These are phyloP conservation scores for Xylocampa areola DNA, from an alignment of 2,888 invertebrate species.

Conservation along the genomic window DNA sequence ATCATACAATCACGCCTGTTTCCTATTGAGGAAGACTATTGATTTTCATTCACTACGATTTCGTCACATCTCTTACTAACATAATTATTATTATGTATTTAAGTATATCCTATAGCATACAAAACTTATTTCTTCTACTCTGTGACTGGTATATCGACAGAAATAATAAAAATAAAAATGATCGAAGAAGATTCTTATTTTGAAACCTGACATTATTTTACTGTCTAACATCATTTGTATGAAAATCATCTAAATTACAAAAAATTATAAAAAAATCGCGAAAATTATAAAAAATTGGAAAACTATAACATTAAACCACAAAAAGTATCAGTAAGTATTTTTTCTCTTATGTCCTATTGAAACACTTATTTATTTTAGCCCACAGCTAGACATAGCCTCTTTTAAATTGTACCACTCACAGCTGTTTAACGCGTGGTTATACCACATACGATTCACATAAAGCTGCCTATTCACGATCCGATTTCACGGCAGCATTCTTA, in stretches of 20 bases:
- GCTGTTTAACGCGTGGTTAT: too few species aligned
- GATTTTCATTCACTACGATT: too few species aligned
- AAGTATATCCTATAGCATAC: background rate
- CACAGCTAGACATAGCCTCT: background rate
- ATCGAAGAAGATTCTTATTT: constrained; percentile 7
- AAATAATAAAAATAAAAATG: background rate
- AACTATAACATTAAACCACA: constrained; percentile 33
- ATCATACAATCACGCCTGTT: too few species aligned
- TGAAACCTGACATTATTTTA: constrained; percentile 37
- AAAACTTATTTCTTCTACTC: background rate
- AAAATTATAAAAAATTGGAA: constrained; percentile 44
- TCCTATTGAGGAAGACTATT: too few species aligned
- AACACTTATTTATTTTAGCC: background rate
- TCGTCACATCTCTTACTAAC: too few species aligned
- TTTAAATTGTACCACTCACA: background rate
- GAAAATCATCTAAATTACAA: constrained; percentile 47
- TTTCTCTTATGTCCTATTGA: background rate
- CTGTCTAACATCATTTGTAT: constrained; percentile 35
- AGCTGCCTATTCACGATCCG: too few species aligned
- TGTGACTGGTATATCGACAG: constrained; percentile 4
- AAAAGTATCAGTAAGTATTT: constrained; percentile 43
- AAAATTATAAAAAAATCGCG: constrained; percentile 38
- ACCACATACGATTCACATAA: too few species aligned
- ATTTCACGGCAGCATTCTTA: too few species aligned
- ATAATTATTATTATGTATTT: too few species aligned